Percentiles rank a stretch among this genome's conserved stretches.
These are phyloP conservation scores for Calephelis perditalis DNA, from an alignment of 2,888 invertebrate genomes.

Conservation along the genomic window DNA sequence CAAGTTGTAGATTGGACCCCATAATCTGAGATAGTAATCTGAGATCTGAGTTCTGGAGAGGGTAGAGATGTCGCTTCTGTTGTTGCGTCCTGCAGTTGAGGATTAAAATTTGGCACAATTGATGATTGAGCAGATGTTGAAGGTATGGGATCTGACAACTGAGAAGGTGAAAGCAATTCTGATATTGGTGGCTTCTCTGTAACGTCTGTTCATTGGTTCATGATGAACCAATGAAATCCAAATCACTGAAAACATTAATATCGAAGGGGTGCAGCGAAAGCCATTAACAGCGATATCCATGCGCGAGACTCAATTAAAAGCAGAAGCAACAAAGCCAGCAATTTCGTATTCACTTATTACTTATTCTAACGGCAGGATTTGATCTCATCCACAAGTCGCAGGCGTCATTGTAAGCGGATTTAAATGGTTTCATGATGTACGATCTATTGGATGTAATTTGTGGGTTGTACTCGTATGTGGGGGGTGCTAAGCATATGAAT, in stretches of 20 bases:
- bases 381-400: constrained; percentile 24
- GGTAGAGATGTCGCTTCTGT: too few species aligned
- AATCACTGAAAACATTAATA: constrained; percentile 26
- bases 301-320: constrained; percentile 21
- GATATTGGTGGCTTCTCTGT: constrained; percentile 13
- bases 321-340: constrained; percentile 22
- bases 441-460: constrained; percentile 23
- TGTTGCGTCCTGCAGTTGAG: too few species aligned
- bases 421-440: constrained; percentile 25
- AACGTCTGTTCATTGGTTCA: too few species aligned
- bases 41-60: too few species aligned
- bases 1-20: too few species aligned
- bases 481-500: constrained; percentile 22
- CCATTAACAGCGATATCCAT: constrained; percentile 26
- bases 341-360: constrained; percentile 29
- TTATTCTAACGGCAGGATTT: constrained; percentile 25
- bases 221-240: constrained; percentile 23
- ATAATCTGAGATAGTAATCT: too few species aligned
- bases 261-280: constrained; percentile 39
- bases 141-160: too few species aligned
- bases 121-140: too few species aligned
- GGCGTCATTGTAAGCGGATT: constrained; percentile 21
- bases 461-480: constrained; percentile 26
- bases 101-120: too few species aligned
- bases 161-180: constrained; percentile 12